phyloP scores from a whole-genome alignment of 2,113 vertebrate species.

The Danio rerio region DNA sequence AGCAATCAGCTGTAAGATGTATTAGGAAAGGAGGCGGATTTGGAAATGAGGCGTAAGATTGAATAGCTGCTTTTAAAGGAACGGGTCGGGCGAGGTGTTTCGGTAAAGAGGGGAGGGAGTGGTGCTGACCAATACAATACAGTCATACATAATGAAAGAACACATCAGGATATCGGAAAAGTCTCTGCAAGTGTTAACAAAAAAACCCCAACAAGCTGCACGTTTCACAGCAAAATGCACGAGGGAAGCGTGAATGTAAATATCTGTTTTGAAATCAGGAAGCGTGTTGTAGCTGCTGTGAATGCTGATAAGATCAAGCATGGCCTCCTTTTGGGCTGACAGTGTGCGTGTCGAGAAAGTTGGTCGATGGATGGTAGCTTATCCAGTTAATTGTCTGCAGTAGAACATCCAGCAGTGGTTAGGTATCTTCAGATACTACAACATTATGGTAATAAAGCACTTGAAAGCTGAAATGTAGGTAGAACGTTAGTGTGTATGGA shows the following conservation, averaged over 20 bases:
- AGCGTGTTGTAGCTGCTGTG: background rate
- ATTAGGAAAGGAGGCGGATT: conserved; percentile 32
- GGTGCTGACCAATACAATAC: conserved; percentile 15
- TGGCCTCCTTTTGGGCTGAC: background rate
- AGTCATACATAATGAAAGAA: conserved; percentile 20
- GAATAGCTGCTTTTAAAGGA: conserved; percentile 19
- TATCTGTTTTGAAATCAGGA: background rate
- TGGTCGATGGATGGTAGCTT: background rate
- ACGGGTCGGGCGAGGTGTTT: background rate
- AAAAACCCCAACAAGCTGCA: background rate
- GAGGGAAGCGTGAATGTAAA: background rate
- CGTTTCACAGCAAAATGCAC: background rate
- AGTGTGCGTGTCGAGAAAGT: background rate
- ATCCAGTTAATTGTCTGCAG: background rate
- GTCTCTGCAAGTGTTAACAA: conserved; percentile 5
- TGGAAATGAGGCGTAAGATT: conserved; percentile 25
- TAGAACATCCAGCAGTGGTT: background rate
- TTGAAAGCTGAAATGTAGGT: conserved; percentile 10
- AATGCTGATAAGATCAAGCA: background rate
- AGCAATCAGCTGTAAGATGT: background rate
- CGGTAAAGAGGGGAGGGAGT: background rate
- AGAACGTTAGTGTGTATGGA: background rate
- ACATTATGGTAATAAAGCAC: background rate
- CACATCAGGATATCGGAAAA: background rate
- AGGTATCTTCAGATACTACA: background rate